These are phyloP conservation scores for Chrysomela aeneicollis DNA, from an alignment of 2,888 invertebrate species.

Conservation along the genomic window DNA sequence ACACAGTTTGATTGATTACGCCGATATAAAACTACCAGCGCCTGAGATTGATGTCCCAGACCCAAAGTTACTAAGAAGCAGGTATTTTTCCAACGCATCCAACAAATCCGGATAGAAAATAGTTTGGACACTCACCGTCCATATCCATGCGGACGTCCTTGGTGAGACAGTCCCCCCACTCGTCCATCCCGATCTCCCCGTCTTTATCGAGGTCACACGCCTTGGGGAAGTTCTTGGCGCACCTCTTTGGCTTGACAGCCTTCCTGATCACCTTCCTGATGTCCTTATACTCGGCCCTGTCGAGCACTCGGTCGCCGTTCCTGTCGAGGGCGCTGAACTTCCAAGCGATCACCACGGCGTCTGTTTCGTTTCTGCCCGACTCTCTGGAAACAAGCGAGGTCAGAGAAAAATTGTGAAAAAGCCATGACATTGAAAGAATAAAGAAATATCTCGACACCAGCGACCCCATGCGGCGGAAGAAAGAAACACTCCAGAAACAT, in stretches of 20 bases:
- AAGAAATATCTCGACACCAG: too few species aligned
- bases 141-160: slow-evolving; percentile 69
- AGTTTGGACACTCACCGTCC: slow-evolving; percentile 74
- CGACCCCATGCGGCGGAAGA: too few species aligned
- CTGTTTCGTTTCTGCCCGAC: slow-evolving; percentile 54
- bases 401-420: too few species aligned
- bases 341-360: slow-evolving; percentile 80
- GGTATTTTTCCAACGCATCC: too few species aligned
- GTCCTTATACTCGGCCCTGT: slow-evolving; percentile 83
- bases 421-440: too few species aligned
- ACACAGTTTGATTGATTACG: too few species aligned
- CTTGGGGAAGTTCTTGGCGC: slow-evolving; percentile 87
- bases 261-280: slow-evolving; percentile 84
- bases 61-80: too few species aligned
- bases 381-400: slow-evolving; percentile 45
- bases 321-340: slow-evolving; percentile 87
- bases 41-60: too few species aligned
- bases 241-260: slow-evolving; percentile 87
- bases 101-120: too few species aligned
- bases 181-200: slow-evolving; percentile 77
- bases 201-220: slow-evolving; percentile 88
- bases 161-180: slow-evolving; percentile 89
- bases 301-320: slow-evolving; percentile 79
- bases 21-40: too few species aligned
- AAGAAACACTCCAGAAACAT: too few species aligned